phyloP scores from a whole-genome alignment of 2,797 vertebrate genomes.

The Enteromius radiatus region DNA sequence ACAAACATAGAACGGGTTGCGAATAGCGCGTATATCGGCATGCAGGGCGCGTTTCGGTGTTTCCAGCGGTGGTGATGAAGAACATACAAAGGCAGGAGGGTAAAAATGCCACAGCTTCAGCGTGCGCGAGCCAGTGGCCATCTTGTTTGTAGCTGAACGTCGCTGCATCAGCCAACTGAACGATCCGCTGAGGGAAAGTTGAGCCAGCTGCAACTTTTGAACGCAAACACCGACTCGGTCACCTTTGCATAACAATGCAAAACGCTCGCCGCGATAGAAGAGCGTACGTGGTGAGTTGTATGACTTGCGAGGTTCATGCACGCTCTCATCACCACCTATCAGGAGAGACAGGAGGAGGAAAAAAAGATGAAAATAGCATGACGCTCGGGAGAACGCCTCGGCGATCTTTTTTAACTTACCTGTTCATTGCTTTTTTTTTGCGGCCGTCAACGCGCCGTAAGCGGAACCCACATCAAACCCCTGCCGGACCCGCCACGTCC shows the following conservation, averaged over 20 bases:
- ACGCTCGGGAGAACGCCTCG: conserved; percentile 2
- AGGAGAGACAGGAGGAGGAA: conserved; percentile 18
- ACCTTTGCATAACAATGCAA: conserved; percentile 35
- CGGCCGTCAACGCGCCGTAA: conserved; percentile 59
- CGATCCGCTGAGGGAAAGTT: conserved; percentile 53
- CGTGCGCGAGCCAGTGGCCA: conserved; percentile 78
- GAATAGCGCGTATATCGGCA: background rate
- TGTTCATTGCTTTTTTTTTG: conserved; percentile 70
- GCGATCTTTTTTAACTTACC: conserved; percentile 69
- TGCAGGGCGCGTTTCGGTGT: conserved; percentile 12
- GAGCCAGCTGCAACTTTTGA: conserved; percentile 54
- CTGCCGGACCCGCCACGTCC: conserved; percentile 83
- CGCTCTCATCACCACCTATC: conserved; percentile 40
- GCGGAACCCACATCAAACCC: conserved; percentile 67
- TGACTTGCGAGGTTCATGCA: conserved; percentile 48
- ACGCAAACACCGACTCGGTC: conserved; percentile 18
- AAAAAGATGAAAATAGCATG: conserved; percentile 45
- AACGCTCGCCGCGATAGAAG: conserved; percentile 41
- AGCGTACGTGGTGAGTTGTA: conserved; percentile 2
- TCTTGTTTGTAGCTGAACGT: conserved; percentile 72
- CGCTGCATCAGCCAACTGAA: conserved; percentile 47
- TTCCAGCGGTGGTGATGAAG: conserved; percentile 42
- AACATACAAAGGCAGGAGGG: conserved; percentile 71
- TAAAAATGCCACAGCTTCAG: conserved; percentile 68
- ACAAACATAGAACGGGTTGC: background rate